Conservation (phyloP, 2,113 vertebrate genomes). For the Tretioscincus oriximinensis region DNA sequence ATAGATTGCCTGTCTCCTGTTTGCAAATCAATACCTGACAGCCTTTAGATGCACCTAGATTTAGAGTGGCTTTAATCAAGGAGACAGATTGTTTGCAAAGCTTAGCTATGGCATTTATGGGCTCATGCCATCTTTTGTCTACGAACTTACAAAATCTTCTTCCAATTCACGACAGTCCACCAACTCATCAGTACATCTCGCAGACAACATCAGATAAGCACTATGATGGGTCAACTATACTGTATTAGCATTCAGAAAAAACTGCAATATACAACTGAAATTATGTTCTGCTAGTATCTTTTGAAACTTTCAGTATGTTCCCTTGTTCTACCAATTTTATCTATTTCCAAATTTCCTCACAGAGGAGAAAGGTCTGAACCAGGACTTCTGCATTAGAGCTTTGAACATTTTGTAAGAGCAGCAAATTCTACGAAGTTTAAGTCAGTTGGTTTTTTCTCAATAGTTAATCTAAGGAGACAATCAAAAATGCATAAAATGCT, state of each 20-base stretch:
- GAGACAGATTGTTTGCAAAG: background rate
- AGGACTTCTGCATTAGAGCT: background rate
- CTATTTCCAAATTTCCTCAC: background rate
- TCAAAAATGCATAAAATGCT: no score
- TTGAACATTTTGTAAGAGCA: background rate
- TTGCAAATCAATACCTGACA: background rate
- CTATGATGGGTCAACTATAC: background rate
- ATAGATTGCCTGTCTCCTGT: background rate
- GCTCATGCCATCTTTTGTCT: background rate
- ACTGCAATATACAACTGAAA: background rate
- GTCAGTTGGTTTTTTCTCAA: no score
- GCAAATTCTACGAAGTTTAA: background rate
- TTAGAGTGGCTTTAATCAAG: background rate
- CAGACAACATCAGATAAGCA: no score
- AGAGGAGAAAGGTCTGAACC: background rate
- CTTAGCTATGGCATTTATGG: background rate
- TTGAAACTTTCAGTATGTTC: background rate
- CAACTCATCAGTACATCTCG: background rate
- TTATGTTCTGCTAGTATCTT: background rate
- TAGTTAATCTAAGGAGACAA: no score
- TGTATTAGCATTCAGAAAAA: background rate
- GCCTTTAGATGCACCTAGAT: background rate
- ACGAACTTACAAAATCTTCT: background rate
- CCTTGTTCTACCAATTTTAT: background rate
- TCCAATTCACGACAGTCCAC: background rate